Evolutionary conservation across 2,797 vertebrate genomes (phyloP).

Genomic region (Selene dorsalis): DNA sequence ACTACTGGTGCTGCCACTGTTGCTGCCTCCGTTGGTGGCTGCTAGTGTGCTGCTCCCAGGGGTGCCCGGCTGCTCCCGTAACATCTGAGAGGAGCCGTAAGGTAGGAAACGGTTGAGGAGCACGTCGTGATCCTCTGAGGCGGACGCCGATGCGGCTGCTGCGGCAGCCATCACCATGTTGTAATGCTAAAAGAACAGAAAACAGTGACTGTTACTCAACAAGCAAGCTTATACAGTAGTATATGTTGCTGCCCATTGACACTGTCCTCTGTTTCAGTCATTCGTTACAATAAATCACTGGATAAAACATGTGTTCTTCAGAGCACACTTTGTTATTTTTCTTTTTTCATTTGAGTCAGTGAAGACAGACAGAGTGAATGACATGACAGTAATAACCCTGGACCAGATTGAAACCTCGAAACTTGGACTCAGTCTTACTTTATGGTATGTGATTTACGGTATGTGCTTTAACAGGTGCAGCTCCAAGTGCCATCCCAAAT

Average conservation of each 20-base stretch:
- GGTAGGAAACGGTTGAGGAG: slow-evolving; percentile 95
- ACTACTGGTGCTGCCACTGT: slow-evolving; percentile 97
- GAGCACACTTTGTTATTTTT: not conserved
- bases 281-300: not conserved
- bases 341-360: no score
- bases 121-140: slow-evolving; percentile 94
- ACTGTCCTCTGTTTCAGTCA: not conserved
- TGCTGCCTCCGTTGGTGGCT: slow-evolving; percentile 87
- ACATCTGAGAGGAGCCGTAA: slow-evolving; percentile 93
- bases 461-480: no score
- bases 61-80: slow-evolving; percentile 93
- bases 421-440: no score
- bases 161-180: slow-evolving; percentile 96
- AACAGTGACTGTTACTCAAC: not conserved
- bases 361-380: no score
- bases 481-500: no score
- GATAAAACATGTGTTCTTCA: not conserved
- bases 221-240: not conserved
- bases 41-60: slow-evolving; percentile 87
- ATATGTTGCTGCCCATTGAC: not conserved
- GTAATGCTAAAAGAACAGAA: slow-evolving; percentile 88
- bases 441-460: no score
- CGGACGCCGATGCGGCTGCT: slow-evolving; percentile 89
- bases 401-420: no score
- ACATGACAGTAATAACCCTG: no score